phyloP scores from a whole-genome alignment of 2,797 vertebrate genomes.

The Alca torda region DNA sequence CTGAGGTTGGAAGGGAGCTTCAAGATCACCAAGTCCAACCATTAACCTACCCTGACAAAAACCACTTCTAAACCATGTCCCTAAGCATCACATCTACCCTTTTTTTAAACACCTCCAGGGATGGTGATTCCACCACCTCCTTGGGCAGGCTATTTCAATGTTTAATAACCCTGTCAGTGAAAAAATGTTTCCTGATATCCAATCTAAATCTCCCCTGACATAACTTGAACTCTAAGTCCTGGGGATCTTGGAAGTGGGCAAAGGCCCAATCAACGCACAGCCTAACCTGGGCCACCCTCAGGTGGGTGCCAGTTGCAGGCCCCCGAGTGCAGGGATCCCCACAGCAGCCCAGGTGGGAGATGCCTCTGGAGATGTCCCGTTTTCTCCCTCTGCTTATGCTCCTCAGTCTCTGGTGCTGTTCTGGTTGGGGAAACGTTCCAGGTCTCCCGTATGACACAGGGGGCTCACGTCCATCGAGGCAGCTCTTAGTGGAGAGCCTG shows the following conservation, averaged over 20 bases:
- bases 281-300: background rate
- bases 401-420: background rate
- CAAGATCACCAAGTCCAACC: too few species aligned
- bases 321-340: fast-evolving
- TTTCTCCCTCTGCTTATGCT: background rate
- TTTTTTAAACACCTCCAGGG: too few species aligned
- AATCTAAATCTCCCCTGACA: too few species aligned
- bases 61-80: too few species aligned
- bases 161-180: too few species aligned
- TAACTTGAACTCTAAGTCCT: background rate
- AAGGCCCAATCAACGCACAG: background rate
- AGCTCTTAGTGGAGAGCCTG: background rate
- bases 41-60: too few species aligned
- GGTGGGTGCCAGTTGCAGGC: background rate
- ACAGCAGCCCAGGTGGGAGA: background rate
- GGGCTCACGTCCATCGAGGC: background rate
- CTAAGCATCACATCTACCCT: too few species aligned
- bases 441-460: background rate
- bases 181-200: too few species aligned
- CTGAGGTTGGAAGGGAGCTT: too few species aligned
- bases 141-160: too few species aligned
- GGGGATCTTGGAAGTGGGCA: background rate
- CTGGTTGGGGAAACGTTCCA: background rate
- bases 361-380: background rate
- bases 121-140: too few species aligned